Evolutionary conservation across 2,797 vertebrate species (phyloP).

Genomic region (Phoeniculus purpureus): DNA sequence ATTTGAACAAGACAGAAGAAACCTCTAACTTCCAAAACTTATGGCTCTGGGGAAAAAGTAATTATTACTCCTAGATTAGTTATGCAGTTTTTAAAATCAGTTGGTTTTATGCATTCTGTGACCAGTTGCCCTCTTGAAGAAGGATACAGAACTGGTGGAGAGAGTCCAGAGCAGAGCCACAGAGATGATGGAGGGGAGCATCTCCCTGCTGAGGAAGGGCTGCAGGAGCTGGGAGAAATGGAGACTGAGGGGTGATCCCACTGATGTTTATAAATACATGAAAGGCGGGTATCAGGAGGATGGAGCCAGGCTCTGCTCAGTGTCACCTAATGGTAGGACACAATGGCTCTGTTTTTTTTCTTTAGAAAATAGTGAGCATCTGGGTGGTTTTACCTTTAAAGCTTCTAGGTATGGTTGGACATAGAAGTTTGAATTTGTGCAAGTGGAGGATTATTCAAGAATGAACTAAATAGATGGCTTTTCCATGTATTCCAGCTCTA

Average conservation of each 20-base stretch:
- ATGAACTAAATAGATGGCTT: background rate
- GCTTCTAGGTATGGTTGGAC: fast-evolving
- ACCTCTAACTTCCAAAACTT: background rate
- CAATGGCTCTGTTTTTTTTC: background rate
- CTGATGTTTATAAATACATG: no score
- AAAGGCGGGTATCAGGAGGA: no score
- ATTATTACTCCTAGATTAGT: background rate
- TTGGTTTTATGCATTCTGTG: background rate
- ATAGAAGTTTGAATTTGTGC: background rate
- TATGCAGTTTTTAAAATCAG: background rate
- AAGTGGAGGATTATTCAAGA: background rate
- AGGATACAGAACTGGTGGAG: no score
- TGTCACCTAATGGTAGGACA: no score
- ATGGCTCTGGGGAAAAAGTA: background rate
- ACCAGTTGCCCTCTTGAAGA: background rate
- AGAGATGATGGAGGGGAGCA: no score
- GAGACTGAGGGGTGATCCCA: no score
- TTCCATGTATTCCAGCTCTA: background rate
- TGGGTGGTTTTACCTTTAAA: background rate
- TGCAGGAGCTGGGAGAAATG: no score
- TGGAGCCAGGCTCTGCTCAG: no score
- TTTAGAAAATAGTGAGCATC: background rate
- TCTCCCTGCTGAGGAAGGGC: no score
- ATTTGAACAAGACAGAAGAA: background rate
- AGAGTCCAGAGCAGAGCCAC: no score